Evolutionary conservation across 92 coral and sea anemone species (phyloP), one percentile per base, ranked within the genome.

Genomic region (Epizoanthus fatuus): DNA sequence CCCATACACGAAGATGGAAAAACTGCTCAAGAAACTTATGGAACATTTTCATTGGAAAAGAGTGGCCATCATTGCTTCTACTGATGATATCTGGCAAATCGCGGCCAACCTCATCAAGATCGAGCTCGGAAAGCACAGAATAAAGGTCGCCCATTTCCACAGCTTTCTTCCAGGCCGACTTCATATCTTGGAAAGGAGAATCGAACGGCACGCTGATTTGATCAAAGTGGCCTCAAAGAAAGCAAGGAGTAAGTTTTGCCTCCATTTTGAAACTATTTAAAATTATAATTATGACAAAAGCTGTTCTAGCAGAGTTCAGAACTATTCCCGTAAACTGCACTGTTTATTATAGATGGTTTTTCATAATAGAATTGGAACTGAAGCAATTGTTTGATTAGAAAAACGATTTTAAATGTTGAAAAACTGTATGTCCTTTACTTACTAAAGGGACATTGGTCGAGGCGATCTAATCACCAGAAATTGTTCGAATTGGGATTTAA

Each of bases 1-100:
- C 49, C 97, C 97, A 5, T 94, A 94, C 86, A 91, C 97, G 2
- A 94, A 94, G 75, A 94, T 94, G 97, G 97, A 94, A 44, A 94
- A 91, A 17, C 78, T 94, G 1, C 91, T 94, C 1, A 91, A 94
- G 56, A 90, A 88, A 17, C 88, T 94, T 3, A 94, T 91, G 95
- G 92, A 89, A 57, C 92, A 91, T 47, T 94, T 94, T 71, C 72
- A 81, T 20, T 94, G 97, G 97, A 94, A 91, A 73, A 87, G 97
- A 10, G 97, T 94, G 22, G 97, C 97, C n/a, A 94, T 94, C 22
- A 89, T 94, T n/a, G 95, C 97, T 15, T 94, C 97, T 14, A 94
- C 97, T 1, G 97, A 94, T 68, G 97, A 94, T 72, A 94, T 94
- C 62, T 94, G 97, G 97, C 97, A 94, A 74, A 94, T 94, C 19